phyloP scores from a whole-genome alignment of 2,797 vertebrate genomes.

The Morelia viridis region DNA sequence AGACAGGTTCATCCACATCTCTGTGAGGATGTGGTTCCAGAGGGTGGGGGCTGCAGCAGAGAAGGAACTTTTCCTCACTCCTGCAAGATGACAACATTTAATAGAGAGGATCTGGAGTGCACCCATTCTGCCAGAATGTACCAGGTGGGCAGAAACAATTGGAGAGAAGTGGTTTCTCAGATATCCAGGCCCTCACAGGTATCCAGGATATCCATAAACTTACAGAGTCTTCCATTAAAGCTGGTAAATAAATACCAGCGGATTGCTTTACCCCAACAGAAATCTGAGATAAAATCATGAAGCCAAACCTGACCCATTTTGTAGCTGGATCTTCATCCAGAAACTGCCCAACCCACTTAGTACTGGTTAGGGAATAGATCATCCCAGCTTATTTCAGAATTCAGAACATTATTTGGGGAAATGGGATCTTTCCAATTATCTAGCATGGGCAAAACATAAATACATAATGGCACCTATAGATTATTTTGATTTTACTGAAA shows the following conservation, averaged over 20 bases:
- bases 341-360: not conserved
- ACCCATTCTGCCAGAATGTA: not conserved
- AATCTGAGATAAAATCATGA: not conserved
- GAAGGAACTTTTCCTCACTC: not conserved
- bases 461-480: not conserved
- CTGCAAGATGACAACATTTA: not conserved
- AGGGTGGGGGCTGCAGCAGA: not conserved
- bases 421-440: not conserved
- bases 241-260: not conserved
- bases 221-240: not conserved
- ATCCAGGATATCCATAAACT: not conserved
- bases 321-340: not conserved
- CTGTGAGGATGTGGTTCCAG: not conserved
- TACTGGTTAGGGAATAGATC: not conserved
- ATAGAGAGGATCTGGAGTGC: not conserved
- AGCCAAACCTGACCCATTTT: not conserved
- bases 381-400: not conserved
- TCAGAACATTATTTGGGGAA: not conserved
- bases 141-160: not conserved
- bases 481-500: not conserved
- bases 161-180: not conserved
- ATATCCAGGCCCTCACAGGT: not conserved
- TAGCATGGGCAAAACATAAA: not conserved
- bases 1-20: not conserved
- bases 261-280: not conserved